Percentiles rank a stretch among this genome's conserved stretches.
Evolutionary conservation across 2,797 vertebrate species (phyloP).

Genomic region (Lutjanus argentimaculatus): DNA sequence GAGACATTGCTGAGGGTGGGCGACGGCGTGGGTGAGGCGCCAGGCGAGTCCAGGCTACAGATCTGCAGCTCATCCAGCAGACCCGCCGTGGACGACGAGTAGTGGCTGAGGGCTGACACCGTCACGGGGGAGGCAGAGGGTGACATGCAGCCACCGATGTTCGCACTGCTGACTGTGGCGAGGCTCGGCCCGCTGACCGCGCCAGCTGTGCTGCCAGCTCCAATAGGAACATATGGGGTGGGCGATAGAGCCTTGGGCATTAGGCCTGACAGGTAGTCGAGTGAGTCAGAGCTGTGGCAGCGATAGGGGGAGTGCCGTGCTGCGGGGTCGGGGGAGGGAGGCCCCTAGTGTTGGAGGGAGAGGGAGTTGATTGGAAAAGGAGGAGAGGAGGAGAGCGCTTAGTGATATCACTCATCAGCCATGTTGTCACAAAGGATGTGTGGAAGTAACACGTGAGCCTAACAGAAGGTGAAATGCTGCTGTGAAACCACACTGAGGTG

Average conservation of each 20-base stretch:
- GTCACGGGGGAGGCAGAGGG: conserved; percentile 84
- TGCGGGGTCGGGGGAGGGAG: conserved; percentile 82
- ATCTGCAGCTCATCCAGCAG: conserved; percentile 92
- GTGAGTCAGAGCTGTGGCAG: conserved; percentile 85
- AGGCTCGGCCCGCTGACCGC: conserved; percentile 45
- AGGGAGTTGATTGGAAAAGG: conserved; percentile 81
- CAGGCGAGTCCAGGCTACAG: conserved; percentile 88
- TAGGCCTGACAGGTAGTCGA: conserved; percentile 84
- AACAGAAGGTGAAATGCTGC: conserved; percentile 47
- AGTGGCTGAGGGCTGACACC: conserved; percentile 90
- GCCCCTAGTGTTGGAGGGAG: conserved; percentile 85
- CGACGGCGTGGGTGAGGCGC: conserved; percentile 90
- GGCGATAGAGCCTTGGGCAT: conserved; percentile 83
- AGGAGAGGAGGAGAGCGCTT: conserved; percentile 87
- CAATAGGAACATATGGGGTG: conserved; percentile 77
- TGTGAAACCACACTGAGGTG: conserved; percentile 49
- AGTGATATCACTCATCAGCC: conserved; percentile 75
- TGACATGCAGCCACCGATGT: conserved; percentile 64
- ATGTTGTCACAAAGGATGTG: conserved; percentile 69
- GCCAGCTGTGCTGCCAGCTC: conserved; percentile 62
- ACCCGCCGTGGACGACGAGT: conserved; percentile 90
- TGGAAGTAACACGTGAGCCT: conserved; percentile 56
- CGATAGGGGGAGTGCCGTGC: conserved; percentile 84
- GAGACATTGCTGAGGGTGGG: conserved; percentile 92
- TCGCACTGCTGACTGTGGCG: conserved; percentile 37